phyloP scores from a whole-genome alignment of 2,797 vertebrate species.

The Oophaga sylvatica region DNA sequence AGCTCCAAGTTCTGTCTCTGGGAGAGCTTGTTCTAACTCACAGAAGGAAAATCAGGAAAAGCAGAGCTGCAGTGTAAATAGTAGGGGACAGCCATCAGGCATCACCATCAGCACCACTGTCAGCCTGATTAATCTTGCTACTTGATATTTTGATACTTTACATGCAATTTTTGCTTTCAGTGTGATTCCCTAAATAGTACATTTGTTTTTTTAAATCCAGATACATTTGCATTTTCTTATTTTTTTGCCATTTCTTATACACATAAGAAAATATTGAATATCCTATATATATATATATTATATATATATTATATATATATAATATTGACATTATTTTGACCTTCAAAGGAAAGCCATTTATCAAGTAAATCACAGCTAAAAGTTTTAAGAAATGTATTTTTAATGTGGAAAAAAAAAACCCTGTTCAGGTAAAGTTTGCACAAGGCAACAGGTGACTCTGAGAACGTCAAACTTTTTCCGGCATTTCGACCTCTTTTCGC shows the following conservation, averaged over 20 bases:
- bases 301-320: no score
- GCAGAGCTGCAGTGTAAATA: no score
- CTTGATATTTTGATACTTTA: neutral
- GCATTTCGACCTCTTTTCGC: slow-evolving; percentile 42
- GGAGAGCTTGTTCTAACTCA: neutral
- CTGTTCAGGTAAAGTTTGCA: slow-evolving; percentile 11
- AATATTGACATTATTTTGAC: no score
- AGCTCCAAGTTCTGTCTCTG: no score
- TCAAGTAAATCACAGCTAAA: slow-evolving; percentile 32
- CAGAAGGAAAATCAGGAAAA: neutral
- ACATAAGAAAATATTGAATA: neutral
- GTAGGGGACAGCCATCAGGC: neutral
- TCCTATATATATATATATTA: no score
- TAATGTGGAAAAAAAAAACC: slow-evolving; percentile 1
- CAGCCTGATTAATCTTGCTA: neutral
- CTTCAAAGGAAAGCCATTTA: slow-evolving; percentile 26
- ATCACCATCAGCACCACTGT: no score
- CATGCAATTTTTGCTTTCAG: neutral
- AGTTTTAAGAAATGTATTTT: slow-evolving; percentile 3
- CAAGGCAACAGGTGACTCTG: slow-evolving; percentile 1
- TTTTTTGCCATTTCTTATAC: neutral
- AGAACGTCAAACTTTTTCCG: slow-evolving; percentile 19
- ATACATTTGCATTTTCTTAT: neutral
- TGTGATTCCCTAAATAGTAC: neutral
- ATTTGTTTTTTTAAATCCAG: neutral